Evolutionary conservation across 2,113 vertebrate genomes (phyloP).

Genomic region (Glaucidium brasilianum): DNA sequence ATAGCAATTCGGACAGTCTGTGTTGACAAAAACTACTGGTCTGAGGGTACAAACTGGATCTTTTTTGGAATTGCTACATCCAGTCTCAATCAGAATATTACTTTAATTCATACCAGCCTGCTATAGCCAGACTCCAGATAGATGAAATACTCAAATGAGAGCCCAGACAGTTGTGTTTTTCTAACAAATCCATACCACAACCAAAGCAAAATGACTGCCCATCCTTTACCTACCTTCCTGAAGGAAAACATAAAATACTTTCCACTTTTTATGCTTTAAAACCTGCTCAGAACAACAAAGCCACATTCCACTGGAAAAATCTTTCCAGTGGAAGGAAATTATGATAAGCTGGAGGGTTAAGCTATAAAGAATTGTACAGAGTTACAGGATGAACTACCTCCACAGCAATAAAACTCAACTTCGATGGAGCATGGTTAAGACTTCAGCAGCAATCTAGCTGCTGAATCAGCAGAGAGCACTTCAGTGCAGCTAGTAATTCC

Average conservation of each 20-base stretch:
- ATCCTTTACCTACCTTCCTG: neutral
- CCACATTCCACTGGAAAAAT: neutral
- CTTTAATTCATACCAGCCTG: neutral
- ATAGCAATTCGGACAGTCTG: neutral
- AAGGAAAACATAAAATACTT: neutral
- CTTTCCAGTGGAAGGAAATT: neutral
- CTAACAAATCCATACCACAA: neutral
- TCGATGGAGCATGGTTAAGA: neutral
- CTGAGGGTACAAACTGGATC: neutral
- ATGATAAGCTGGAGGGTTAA: neutral
- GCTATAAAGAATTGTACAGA: neutral
- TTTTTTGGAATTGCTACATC: neutral
- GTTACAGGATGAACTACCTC: slow-evolving; percentile 5
- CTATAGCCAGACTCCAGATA: neutral
- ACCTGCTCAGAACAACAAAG: neutral
- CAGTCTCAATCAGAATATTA: neutral
- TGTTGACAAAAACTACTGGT: neutral
- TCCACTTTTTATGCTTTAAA: neutral
- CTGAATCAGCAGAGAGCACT: slow-evolving; percentile 49
- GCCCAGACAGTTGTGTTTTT: neutral
- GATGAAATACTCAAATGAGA: neutral
- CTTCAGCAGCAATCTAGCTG: slow-evolving; percentile 10
- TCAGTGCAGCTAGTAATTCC: neutral
- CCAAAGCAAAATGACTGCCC: neutral
- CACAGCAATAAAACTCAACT: neutral